These are phyloP conservation scores for Bursaphelenchus okinawaensis DNA, from an alignment of 2,888 invertebrate species.

Conservation along the genomic window DNA sequence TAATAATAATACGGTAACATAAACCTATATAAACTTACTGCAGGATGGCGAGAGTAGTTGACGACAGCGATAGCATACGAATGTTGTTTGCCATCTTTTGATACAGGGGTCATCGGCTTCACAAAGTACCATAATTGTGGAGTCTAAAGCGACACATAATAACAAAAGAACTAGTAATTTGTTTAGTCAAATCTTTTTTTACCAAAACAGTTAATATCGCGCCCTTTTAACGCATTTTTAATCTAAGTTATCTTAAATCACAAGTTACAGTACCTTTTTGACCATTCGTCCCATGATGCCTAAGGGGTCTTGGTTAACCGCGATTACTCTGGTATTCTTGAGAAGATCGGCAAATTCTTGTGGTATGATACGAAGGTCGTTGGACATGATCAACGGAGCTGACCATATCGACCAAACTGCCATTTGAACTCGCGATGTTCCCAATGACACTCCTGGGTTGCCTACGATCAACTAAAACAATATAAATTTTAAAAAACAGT, in stretches of 20 bases:
- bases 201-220: too few species aligned
- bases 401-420: conserved; percentile 55
- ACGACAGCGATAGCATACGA: conserved; percentile 28
- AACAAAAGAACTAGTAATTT: too few species aligned
- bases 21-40: conserved; percentile 16
- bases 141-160: conserved; percentile 29
- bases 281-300: conserved; percentile 56
- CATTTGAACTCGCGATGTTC: conserved; percentile 44
- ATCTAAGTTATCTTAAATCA: not conserved
- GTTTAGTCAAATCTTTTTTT: too few species aligned
- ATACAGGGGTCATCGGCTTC: conserved; percentile 41
- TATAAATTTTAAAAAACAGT: not conserved
- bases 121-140: conserved; percentile 42
- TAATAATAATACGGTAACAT: too few species aligned
- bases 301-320: conserved; percentile 56
- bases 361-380: conserved; percentile 43
- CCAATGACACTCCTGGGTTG: conserved; percentile 41
- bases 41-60: conserved; percentile 33
- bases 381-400: conserved; percentile 57
- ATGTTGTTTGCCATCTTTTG: not conserved
- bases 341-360: conserved; percentile 41
- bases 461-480: conserved; percentile 44
- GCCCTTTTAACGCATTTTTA: not conserved
- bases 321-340: conserved; percentile 49
- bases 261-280: conserved; percentile 3